Base-by-base conservation (phyloP, 2,797 vertebrate species). In the Chelidonichthys spinosus region DNA sequence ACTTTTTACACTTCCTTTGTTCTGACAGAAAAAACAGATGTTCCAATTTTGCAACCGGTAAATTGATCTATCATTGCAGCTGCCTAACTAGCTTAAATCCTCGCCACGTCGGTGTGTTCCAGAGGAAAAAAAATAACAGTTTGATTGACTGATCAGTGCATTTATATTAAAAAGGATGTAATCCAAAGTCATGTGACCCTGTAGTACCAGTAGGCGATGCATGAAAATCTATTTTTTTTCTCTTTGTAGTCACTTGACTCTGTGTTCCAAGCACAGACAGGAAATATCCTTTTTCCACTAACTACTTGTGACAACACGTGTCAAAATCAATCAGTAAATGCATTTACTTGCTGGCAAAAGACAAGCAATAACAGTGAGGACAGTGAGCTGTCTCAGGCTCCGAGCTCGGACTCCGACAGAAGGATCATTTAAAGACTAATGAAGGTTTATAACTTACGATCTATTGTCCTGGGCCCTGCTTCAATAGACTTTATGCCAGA, bases 1-100 rank as follows among this genome's bases (percentile, higher is more conserved):
- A 94, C 89, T 94, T 92, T 94, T 72, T 94, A 94, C 91, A 93
- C 60, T 36, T 90, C 56, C 89, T 93, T 91, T 92, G 85, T 90
- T 92, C 85, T 88, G 82, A 88, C 79, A 73, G 81, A 77, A 90
- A 25, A 92, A 92, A 89, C 72, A 50, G n/a, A 56, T 56, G 74
- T 59, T 82, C 75, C 83, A 90, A 70, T 81, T 89, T 91, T 88
- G 89, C 79, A 85, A 93, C 89, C 90, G 90, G 87, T 86, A 88
- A 87, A 85, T 54, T 79, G 69, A 89, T 84, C 90, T 43, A 83
- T 94, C 90, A 92, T 89, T 94, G 94, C 93, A 94, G 94, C 94
- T 94, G 92, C 94, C 93, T 83, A 91, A 91, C 93, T 70, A 59
- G 81, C 78, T 76, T 67, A 87, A 83, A 79, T 58, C 74, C 73